Base-by-base conservation (phyloP, 2,797 vertebrate genomes). In the Bradypodion pumilum region DNA sequence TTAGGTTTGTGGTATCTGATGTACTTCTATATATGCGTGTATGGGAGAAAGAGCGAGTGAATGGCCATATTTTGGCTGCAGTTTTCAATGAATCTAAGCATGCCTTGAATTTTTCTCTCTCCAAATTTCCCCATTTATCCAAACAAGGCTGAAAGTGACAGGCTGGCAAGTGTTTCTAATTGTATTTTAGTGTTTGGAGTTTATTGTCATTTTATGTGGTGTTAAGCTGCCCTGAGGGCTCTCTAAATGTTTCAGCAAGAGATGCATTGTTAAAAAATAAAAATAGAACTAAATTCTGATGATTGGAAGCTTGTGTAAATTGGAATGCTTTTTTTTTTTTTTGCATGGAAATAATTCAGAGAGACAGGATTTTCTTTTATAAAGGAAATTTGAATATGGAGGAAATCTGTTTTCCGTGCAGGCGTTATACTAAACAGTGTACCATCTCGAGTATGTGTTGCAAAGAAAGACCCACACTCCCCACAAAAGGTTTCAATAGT, bases 11-110 rank as follows among this genome's bases (percentile, higher is more conserved):
- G 8, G 40, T 37, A 85, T 88, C 94, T 87, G 87, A 9, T 86
- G n/a, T 87, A 81, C 94, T 90, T 93, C 93, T 92, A 90, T 94
- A 89, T 92, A 89, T 89, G 76, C 76, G 23, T 87, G 62, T 85
- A 85, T 84, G 44, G 59, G 76, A 69, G 65, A 80, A 25, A 60
- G 46, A 23, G 89, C 90, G 85, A 93, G 86, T 85, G 56, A 81
- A n/a, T 93, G 93, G 92, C 90, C 84, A 69, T 88, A 81, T n/a
- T 90, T 87, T 83, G 91, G 85, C 82, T 90, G 86, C 84, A 85
- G 81, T 91, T 93, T 94, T 91, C 85, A 91, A 65, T 87, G 85
- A 91, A 90, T 87, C 72, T 84, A 89, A 84, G 86, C 80, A 82
- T 74, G 7, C 80, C 73, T 32, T 85, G 66, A 81, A 70, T 76